Evolutionary conservation across 2,113 vertebrate genomes (phyloP), one percentile per base, ranked within the genome.

Genomic region (Rhadina sibilatrix): DNA sequence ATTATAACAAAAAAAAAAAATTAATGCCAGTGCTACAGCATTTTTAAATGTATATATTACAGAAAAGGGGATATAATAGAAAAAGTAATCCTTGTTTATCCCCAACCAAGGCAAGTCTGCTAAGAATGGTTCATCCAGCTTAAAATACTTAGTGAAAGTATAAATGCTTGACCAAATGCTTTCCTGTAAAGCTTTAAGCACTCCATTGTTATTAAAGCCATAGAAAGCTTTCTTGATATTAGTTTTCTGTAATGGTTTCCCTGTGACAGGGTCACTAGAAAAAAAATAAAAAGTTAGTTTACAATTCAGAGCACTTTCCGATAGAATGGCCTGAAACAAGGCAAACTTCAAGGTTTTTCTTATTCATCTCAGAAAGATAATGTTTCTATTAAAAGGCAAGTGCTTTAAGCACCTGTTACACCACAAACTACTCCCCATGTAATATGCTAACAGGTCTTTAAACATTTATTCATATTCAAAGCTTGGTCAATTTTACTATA

Each of bases 71-170:
- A 59, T 85, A 54, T 80, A 93, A 93, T 28, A 80, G 54, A 70
- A 91, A 49, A 74, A 63, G 38, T 86, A 97, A 96, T 96, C 96
- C 64, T 96, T 71, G 56, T 87, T 96, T 86, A 96, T 95, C 94
- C 53, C 64, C 37, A 83, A 27, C 42, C 52, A 92, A 78, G 60
- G 81, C 75, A 95, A 78, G 72, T 46, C 72, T 61, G 52, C 64
- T 76, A 83, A 90, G 72, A 90, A 49, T 35, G 49, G 64, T 61
- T 95, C 80, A 96, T 94, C 92, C 92, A 94, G 92, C 79, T 97
- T 95, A 96, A 93, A 94, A 93, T 78, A 78, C 49, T 90, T 78
- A 92, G 69, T 86, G 54, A 81, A 94, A 87, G 40, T 75, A 92
- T 38, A 90, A 96, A 93, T 8, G 17, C 76, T 79, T 78, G 86